A percentile compares a stretch with the other conserved stretches of the same genome.
These are phyloP conservation scores for Crotalus viridis DNA, from an alignment of 2,113 vertebrate genomes.

Conservation along the genomic window DNA sequence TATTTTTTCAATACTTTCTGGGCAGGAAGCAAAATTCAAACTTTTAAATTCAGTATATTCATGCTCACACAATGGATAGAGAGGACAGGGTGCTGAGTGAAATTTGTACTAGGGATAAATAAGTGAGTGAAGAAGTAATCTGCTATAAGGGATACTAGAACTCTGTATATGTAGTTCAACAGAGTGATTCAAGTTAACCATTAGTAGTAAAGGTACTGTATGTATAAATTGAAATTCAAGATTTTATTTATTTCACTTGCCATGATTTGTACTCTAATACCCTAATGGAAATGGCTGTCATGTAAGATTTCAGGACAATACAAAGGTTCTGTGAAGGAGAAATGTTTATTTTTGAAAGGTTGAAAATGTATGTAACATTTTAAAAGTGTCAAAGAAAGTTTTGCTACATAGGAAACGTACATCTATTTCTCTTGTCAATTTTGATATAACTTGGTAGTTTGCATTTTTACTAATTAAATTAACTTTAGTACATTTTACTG, in stretches of 20 bases:
- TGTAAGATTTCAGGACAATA: neutral
- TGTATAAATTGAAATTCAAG: neutral
- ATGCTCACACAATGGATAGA: neutral
- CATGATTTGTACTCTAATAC: neutral
- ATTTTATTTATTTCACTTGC: neutral
- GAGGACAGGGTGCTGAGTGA: neutral
- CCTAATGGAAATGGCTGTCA: too few species aligned
- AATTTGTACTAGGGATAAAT: neutral
- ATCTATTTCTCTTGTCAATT: neutral
- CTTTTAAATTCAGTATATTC: neutral
- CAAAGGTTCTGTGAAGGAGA: neutral
- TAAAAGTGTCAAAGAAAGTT: neutral
- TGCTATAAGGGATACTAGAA: neutral
- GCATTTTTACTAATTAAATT: neutral
- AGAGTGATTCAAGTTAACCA: neutral
- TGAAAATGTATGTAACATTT: neutral
- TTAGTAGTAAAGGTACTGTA: neutral
- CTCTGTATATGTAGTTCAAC: neutral
- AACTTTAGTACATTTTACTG: slow-evolving; percentile 4
- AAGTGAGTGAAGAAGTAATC: neutral
- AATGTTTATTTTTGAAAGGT: neutral
- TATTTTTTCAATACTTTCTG: neutral
- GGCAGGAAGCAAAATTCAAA: neutral
- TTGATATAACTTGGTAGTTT: neutral
- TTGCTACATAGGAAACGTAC: neutral